Base-by-base conservation (phyloP, 2,113 vertebrate species). In the Sclerurus mexicanus region DNA sequence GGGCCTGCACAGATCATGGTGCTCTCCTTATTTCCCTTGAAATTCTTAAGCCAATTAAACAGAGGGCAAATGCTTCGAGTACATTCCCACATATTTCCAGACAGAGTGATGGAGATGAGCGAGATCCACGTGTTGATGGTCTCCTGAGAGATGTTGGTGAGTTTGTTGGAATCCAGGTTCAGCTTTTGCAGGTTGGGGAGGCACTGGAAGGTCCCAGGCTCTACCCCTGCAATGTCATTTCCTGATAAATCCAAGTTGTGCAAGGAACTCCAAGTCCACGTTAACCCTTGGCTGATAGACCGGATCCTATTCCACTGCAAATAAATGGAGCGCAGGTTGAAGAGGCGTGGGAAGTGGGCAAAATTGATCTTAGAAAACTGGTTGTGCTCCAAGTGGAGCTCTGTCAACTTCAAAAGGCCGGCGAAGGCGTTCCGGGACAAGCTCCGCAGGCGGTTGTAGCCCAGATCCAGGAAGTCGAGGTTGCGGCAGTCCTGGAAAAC, bases 321-420 rank as follows among this genome's bases (percentile, higher is more conserved):
- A 71, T 99, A 99, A 59, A 99, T 99, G 0, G 99, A 99, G 83
- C 99, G 98, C 44, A 99, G 98, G 97, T 99, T 99, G 92, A 98
- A 99, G 97, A 99, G 98, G 37, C 99, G 99, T 14, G 99, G 99
- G 77, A 99, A 99, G 97, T 99, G 99, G 78, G 99, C 99, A 73
- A 99, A 99, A 77, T 99, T 99, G 96, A 99, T 98, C 98, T 99
- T 99, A 37, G 99, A 99, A 96, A 99, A 99, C 97, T 99, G 99
- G 94, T 99, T 99, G 97, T 99, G 99, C 96, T 99, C 99, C 98
- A 99, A 85, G 89, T 99, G 99, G 78, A 99, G 98, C 97, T 99
- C 99, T 1, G 99, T 98, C 66, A 99, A 84, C 97, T 99, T 99
- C 31, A 99, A 88, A 33, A 99, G 99, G 80, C 99, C 99, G 4